Conservation (phyloP, 2,888 invertebrate genomes). For the Notodonta dromedarius region DNA sequence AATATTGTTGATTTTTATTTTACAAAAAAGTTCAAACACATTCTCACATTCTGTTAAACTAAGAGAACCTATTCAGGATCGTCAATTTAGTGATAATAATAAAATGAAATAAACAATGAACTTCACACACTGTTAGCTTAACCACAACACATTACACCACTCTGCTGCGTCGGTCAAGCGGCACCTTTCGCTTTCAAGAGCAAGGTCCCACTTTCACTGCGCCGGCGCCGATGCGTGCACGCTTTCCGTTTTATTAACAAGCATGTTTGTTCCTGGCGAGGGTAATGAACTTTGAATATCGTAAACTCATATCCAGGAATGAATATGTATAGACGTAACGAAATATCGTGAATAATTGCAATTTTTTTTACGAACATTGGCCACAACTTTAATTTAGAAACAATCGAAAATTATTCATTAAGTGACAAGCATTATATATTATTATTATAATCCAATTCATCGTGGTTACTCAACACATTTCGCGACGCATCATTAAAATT, state of each 20-base stretch:
- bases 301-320: neutral
- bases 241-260: conserved; percentile 45
- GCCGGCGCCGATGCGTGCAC: conserved; percentile 31
- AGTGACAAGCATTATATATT: no score
- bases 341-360: no score
- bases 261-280: conserved; percentile 4
- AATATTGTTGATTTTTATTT: no score
- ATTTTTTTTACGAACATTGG: no score
- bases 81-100: no score
- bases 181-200: conserved; percentile 62
- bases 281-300: conserved; percentile 1
- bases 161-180: conserved; percentile 10
- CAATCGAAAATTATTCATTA: no score
- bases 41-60: no score
- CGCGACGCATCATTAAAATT: neutral
- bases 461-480: neutral
- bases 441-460: neutral
- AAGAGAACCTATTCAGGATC: no score
- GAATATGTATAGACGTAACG: no score
- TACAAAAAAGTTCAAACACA: no score
- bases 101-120: neutral
- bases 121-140: conserved; percentile 4
- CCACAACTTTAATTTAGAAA: no score
- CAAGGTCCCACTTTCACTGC: conserved; percentile 61
- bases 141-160: conserved; percentile 10